These are phyloP conservation scores for Upupa epops DNA, from an alignment of 2,113 vertebrate species.

Conservation along the genomic window DNA sequence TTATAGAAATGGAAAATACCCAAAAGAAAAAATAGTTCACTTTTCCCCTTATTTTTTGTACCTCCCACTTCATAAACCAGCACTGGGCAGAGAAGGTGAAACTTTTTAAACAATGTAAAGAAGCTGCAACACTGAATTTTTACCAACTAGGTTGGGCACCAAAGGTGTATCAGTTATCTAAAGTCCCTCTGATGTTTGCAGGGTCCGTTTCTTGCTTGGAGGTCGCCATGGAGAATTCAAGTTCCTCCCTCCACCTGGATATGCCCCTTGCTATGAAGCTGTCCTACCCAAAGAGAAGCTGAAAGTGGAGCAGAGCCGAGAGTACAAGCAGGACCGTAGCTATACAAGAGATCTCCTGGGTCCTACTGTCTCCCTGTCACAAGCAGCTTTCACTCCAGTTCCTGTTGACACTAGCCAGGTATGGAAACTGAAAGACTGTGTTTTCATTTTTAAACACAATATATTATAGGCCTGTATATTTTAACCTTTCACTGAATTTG, in stretches of 20 bases:
- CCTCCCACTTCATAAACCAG: background rate
- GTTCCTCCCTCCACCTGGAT: conserved; percentile 93
- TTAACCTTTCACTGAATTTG: background rate
- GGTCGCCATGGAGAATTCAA: conserved; percentile 96
- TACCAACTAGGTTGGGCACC: background rate
- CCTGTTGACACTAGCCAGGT: conserved; percentile 96
- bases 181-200: conserved; percentile 51
- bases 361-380: conserved; percentile 87
- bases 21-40: background rate
- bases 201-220: conserved; percentile 90
- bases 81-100: background rate
- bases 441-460: background rate
- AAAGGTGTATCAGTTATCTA: background rate
- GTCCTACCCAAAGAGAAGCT: conserved; percentile 92
- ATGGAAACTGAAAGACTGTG: background rate
- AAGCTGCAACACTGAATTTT: background rate
- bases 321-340: conserved; percentile 84
- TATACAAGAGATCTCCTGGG: conserved; percentile 85
- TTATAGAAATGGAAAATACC: background rate
- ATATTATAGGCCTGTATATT: background rate
- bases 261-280: conserved; percentile 93
- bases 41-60: background rate
- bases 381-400: conserved; percentile 91
- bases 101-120: background rate
- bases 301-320: conserved; percentile 88